A percentile compares a stretch with the other conserved stretches of the same genome.
phyloP scores from a whole-genome alignment of 2,888 invertebrate species.

The Scrobipalpa costella region DNA sequence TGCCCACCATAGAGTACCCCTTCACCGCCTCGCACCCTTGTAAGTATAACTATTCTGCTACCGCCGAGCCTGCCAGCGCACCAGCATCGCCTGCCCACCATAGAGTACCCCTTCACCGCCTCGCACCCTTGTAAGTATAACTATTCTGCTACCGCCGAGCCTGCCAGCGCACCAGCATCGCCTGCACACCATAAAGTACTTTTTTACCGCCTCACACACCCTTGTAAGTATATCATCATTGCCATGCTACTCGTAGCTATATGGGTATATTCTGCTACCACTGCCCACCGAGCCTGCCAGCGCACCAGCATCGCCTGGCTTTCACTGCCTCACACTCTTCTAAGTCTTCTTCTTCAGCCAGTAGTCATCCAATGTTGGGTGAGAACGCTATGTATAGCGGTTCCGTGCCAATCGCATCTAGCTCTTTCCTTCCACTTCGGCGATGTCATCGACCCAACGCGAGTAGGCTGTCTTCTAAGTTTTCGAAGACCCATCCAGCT shows the following conservation, averaged over 20 bases:
- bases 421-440: no score
- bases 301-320: conserved; percentile 90
- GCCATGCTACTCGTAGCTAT: no score
- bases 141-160: conserved; percentile 98
- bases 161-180: conserved; percentile 89
- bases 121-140: conserved; percentile 93
- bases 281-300: conserved; percentile 92
- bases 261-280: conserved; percentile 97
- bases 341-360: no score
- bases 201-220: conserved; percentile 93
- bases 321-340: conserved; percentile 95
- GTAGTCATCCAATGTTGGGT: no score
- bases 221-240: conserved; percentile 93
- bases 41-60: conserved; percentile 95
- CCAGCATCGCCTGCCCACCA: conserved; percentile 90
- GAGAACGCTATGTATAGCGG: no score
- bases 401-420: no score
- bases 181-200: conserved; percentile 92
- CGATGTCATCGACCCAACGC: no score
- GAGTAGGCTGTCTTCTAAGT: no score
- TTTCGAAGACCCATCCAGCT: no score
- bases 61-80: conserved; percentile 92
- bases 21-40: conserved; percentile 95
- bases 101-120: conserved; percentile 94
- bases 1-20: conserved; percentile 93